These are phyloP conservation scores for Epinotia demarniana DNA, from an alignment of 2,888 invertebrate genomes.

Conservation along the genomic window DNA sequence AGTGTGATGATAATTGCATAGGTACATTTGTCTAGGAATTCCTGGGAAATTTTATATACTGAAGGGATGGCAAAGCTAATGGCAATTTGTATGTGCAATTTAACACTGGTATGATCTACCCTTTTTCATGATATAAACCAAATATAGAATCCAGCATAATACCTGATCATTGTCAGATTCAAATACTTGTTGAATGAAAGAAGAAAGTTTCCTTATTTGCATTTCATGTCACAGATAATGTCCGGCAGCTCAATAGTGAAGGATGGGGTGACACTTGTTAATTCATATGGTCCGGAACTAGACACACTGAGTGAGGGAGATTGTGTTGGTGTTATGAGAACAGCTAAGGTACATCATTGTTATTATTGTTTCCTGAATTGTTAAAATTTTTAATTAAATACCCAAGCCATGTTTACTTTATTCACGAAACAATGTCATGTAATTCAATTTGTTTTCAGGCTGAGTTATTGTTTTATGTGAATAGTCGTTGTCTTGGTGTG, in stretches of 20 bases:
- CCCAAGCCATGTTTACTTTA: neutral
- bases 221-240: conserved; percentile 86
- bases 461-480: conserved; percentile 94
- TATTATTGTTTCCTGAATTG: neutral
- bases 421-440: neutral
- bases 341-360: conserved; percentile 86
- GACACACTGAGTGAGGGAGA: conserved; percentile 93
- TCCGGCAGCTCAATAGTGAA: conserved; percentile 93
- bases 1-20: too few relatives aligned
- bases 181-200: neutral
- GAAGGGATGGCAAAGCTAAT: neutral
- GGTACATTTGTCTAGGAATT: neutral
- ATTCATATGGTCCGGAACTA: conserved; percentile 93
- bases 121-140: neutral
- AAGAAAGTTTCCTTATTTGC: neutral
- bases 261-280: conserved; percentile 92
- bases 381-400: neutral
- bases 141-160: too few relatives aligned
- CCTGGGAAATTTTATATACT: neutral
- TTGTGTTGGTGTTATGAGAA: conserved; percentile 93
- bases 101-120: neutral
- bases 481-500: conserved; percentile 94
- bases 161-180: too few relatives aligned
- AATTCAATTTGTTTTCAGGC: conserved; percentile 78
- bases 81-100: neutral